Percentiles rank a stretch among this genome's conserved stretches.
Conservation (phyloP, 1,140 invertebrate genomes). For the Papilio helenus region DNA sequence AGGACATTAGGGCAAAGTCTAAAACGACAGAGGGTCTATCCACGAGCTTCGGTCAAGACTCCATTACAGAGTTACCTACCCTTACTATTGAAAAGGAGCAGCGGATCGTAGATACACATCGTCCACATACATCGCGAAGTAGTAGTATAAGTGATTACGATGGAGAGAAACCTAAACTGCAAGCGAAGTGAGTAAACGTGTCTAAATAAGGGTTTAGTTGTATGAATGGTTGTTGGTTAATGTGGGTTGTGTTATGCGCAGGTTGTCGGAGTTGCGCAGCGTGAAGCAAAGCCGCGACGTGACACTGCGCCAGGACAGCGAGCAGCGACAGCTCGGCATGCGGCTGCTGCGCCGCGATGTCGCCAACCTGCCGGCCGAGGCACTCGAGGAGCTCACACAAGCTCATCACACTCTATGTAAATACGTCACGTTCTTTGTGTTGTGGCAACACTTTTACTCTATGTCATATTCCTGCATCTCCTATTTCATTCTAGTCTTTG, state of each 20-base stretch:
- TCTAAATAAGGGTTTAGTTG: neutral
- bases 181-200: slow-evolving; percentile 71
- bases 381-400: slow-evolving; percentile 86
- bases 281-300: slow-evolving; percentile 89
- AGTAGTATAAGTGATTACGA: slow-evolving; percentile 73
- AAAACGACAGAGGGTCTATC: slow-evolving; percentile 55
- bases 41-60: slow-evolving; percentile 53
- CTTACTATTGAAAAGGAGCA: slow-evolving; percentile 62
- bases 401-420: slow-evolving; percentile 89
- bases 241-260: slow-evolving; percentile 49
- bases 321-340: slow-evolving; percentile 89
- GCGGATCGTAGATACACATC: slow-evolving; percentile 67
- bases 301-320: slow-evolving; percentile 88
- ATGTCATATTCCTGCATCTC: too few relatives aligned
- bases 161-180: slow-evolving; percentile 72
- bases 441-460: neutral
- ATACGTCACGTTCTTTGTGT: slow-evolving; percentile 58
- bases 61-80: slow-evolving; percentile 59
- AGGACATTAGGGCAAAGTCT: slow-evolving; percentile 82
- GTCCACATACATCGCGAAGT: slow-evolving; percentile 66
- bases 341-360: slow-evolving; percentile 88
- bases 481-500: too few relatives aligned
- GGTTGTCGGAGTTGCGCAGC: slow-evolving; percentile 89
- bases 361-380: slow-evolving; percentile 86
- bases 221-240: neutral